phyloP scores from a whole-genome alignment of 2,888 invertebrate species.

The Diarsia dahlii region DNA sequence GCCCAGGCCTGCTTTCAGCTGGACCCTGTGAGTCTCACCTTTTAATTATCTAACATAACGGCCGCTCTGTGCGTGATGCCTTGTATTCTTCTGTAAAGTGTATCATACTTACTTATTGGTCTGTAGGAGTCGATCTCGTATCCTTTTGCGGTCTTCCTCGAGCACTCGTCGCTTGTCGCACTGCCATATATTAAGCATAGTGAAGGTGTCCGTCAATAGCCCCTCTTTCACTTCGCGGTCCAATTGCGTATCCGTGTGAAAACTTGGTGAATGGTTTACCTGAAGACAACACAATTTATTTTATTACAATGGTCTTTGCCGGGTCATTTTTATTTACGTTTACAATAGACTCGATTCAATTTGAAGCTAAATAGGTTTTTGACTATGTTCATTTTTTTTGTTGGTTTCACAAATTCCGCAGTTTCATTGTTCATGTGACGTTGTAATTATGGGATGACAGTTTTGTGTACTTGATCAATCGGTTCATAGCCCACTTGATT shows the following conservation, averaged over 20 bases:
- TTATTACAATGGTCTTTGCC: background rate
- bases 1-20: background rate
- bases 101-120: conserved; percentile 84
- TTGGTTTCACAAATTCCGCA: background rate
- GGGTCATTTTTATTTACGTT: background rate
- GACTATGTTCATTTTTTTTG: background rate
- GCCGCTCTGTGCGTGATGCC: background rate
- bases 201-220: conserved; percentile 94
- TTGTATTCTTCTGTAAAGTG: background rate
- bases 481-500: background rate
- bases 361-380: background rate
- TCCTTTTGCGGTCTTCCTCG: conserved; percentile 94
- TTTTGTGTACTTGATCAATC: background rate
- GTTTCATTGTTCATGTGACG: conserved; percentile 18
- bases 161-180: conserved; percentile 94
- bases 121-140: conserved; percentile 93
- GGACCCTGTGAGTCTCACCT: background rate
- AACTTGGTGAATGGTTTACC: conserved; percentile 98
- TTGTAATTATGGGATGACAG: background rate
- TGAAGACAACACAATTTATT: conserved; percentile 67
- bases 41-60: background rate
- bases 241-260: conserved; percentile 96
- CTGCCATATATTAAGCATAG: conserved; percentile 94
- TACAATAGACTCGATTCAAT: background rate
- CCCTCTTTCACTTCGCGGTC: conserved; percentile 97